phyloP scores from a whole-genome alignment of 2,113 vertebrate species.

The Dromaius novaehollandiae region DNA sequence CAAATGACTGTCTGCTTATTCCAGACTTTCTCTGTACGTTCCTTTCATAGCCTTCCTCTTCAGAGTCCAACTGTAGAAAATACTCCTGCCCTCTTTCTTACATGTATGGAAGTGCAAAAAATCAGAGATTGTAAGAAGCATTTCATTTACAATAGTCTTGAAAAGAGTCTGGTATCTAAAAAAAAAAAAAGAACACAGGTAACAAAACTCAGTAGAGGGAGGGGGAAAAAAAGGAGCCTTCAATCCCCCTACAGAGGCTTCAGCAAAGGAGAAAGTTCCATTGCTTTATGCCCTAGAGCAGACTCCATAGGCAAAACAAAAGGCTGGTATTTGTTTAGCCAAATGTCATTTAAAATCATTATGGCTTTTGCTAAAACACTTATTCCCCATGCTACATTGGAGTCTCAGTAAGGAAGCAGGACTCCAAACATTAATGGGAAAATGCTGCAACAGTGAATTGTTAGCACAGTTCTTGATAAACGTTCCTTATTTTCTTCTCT shows the following conservation, averaged over 20 bases:
- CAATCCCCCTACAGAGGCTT: neutral
- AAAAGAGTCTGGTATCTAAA: neutral
- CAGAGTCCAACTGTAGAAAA: neutral
- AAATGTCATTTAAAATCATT: neutral
- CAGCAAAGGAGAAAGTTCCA: neutral
- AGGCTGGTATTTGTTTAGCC: neutral
- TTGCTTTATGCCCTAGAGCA: neutral
- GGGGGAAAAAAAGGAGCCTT: too few species aligned
- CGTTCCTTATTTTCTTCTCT: neutral
- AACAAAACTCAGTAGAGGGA: neutral
- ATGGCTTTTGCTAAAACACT: neutral
- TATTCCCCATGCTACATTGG: neutral
- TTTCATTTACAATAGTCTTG: neutral
- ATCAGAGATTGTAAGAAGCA: neutral
- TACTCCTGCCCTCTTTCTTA: neutral
- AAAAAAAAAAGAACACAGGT: neutral
- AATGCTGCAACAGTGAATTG: neutral
- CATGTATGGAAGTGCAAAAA: neutral
- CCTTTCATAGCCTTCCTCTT: neutral
- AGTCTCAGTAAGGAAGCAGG: neutral
- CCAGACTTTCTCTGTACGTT: neutral
- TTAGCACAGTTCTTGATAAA: neutral
- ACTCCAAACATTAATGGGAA: neutral
- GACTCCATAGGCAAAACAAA: neutral
- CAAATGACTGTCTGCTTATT: neutral